Percentiles rank a stretch among this genome's conserved stretches.
These are phyloP conservation scores for Beris chalybata DNA, from an alignment of 2,888 invertebrate species.

Conservation along the genomic window DNA sequence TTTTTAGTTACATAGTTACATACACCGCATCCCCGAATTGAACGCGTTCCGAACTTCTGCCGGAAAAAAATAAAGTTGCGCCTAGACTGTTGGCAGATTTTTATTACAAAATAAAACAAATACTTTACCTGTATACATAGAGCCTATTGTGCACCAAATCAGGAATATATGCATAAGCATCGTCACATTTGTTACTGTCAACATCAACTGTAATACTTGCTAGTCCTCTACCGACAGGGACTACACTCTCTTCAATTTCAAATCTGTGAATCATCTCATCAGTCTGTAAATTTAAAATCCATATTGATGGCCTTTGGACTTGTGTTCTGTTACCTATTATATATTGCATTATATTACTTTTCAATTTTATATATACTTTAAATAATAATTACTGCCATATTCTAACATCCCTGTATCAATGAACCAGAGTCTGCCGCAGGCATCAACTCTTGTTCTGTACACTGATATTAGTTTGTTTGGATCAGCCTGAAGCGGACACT, in stretches of 20 bases:
- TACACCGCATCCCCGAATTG: too few species aligned
- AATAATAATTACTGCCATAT: constrained; percentile 60
- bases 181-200: constrained; percentile 59
- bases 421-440: constrained; percentile 76
- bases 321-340: constrained; percentile 49
- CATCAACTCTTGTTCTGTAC: constrained; percentile 71
- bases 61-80: too few species aligned
- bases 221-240: constrained; percentile 58
- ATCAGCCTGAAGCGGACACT: constrained; percentile 40
- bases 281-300: constrained; percentile 67
- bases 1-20: too few species aligned
- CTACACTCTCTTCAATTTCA: constrained; percentile 52
- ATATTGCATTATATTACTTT: background rate
- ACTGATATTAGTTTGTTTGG: constrained; percentile 63
- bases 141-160: constrained; percentile 49
- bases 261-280: constrained; percentile 64
- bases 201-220: constrained; percentile 73
- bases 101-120: too few species aligned
- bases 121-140: constrained; percentile 54
- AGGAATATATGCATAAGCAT: constrained; percentile 73
- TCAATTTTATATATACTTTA: background rate
- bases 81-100: too few species aligned
- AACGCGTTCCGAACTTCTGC: too few species aligned
- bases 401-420: constrained; percentile 76
- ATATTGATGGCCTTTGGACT: constrained; percentile 64